Conservation (phyloP, 2,797 vertebrate genomes). For the Huso huso region DNA sequence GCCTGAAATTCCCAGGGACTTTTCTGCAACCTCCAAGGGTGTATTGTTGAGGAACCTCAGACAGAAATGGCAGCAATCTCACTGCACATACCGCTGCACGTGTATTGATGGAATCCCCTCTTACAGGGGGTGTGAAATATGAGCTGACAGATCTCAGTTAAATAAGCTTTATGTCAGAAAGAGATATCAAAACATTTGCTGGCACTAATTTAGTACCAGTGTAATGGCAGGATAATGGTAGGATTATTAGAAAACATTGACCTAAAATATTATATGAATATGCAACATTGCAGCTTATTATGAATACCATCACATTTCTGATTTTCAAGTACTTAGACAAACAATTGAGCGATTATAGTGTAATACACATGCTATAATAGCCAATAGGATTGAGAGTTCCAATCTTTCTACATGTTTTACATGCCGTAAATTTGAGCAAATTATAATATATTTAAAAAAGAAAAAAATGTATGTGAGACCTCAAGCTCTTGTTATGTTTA, state of each 20-base stretch:
- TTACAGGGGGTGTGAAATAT: slow-evolving; percentile 18
- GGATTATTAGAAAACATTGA: slow-evolving; percentile 26
- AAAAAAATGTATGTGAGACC: too few relatives aligned
- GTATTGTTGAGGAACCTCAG: background rate
- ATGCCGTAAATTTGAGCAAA: too few relatives aligned
- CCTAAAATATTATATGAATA: too few relatives aligned
- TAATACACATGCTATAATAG: slow-evolving; percentile 43
- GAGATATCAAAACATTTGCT: slow-evolving; percentile 28
- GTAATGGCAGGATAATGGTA: slow-evolving; percentile 42
- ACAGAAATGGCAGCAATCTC: background rate
- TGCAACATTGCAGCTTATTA: background rate
- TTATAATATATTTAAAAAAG: too few relatives aligned
- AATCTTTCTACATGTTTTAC: too few relatives aligned
- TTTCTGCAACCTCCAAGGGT: background rate
- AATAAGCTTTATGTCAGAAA: slow-evolving; percentile 32
- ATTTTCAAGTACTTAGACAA: slow-evolving; percentile 16
- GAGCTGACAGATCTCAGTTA: slow-evolving; percentile 31
- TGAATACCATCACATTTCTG: slow-evolving; percentile 36
- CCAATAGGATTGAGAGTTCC: slow-evolving; percentile 29
- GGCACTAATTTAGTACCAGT: slow-evolving; percentile 36
- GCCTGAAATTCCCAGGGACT: background rate
- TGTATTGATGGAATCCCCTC: slow-evolving; percentile 9
- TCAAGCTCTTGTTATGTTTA: too few relatives aligned
- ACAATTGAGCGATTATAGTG: slow-evolving; percentile 47
- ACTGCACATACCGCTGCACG: slow-evolving; percentile 11